Conservation (phyloP, 1,140 invertebrate species). For the Mya arenaria region DNA sequence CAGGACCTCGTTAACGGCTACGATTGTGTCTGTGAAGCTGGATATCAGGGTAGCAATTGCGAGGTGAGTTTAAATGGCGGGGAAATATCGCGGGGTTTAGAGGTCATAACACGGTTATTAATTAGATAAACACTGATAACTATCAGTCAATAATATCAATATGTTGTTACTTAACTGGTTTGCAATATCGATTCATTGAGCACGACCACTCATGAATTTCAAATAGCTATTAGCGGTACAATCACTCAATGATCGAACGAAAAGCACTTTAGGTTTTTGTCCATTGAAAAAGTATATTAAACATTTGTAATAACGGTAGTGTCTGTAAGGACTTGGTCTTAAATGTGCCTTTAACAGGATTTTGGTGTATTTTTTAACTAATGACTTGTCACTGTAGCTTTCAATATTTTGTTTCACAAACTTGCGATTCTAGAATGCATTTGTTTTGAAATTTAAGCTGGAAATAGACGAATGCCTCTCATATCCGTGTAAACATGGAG, state of each 20-base stretch:
- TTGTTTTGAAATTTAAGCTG: conserved; percentile 81
- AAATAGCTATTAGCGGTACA: neutral
- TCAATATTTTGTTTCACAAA: neutral
- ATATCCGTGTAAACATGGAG: conserved; percentile 70
- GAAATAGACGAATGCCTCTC: conserved; percentile 76
- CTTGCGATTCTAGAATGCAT: neutral
- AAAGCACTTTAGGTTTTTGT: neutral
- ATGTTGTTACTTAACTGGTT: neutral
- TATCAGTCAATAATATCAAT: neutral
- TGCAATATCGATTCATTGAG: neutral
- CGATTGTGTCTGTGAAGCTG: neutral
- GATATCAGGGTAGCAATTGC: neutral
- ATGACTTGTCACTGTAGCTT: neutral
- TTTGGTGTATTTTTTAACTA: neutral
- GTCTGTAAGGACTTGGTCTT: neutral
- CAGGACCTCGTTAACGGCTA: neutral
- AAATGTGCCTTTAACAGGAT: neutral
- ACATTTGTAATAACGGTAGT: neutral
- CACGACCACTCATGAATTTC: neutral
- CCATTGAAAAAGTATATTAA: neutral
- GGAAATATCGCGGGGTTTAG: neutral
- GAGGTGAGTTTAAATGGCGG: conserved; percentile 31
- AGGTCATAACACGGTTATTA: neutral
- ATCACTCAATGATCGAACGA: neutral
- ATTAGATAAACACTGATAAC: neutral